Base-by-base conservation (phyloP, 2,113 vertebrate species). In the Gymnocephalus cernua region DNA sequence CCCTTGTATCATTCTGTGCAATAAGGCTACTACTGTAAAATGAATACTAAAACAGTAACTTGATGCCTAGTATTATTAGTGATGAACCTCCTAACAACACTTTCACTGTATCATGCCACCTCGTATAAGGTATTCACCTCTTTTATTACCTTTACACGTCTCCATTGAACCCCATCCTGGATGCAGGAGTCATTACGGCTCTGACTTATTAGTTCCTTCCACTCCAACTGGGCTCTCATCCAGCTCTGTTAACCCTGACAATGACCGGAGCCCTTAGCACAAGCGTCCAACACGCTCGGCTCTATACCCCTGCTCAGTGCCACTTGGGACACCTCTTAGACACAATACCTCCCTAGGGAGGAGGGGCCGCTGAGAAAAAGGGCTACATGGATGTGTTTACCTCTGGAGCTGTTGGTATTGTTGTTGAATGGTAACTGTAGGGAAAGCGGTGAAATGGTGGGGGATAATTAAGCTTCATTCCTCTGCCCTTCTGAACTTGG, bases 131-230 rank as follows among this genome's bases (percentile, higher is more conserved):
- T 53, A 58, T n/a, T 69, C 41, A 23, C 18, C 51, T 32, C 45
- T 25, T 83, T 88, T 75, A 86, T 89, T 79, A 85, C 64, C 50
- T 71, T 73, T 65, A 14, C 53, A 38, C 18, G 65, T 86, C 70
- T 82, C 79, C 72, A 61, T 44, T 89, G 77, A 89, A 80, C 74
- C n/a, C 63, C 25, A 19, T 77, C 48, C 69, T 92, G 80, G 77
- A 87, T 78, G 79, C 25, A 58, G 51, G 35, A 89, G 83, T 88
- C 82, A 80, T 72, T 69, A 77, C 50, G 35, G 54, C 85, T 82
- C 69, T 92, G 89, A 93, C 84, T 84, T 89, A 93, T 92, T 90
- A 89, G 87, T 94, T 94, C 92, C 93, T 94, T 94, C 93, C 93
- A 89, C 82, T 62, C 75, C 56, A 35, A 59, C 80, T 9, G 78